These are phyloP conservation scores for Hylomyscus alleni DNA, from an alignment of 2,797 vertebrate genomes.

Conservation along the genomic window DNA sequence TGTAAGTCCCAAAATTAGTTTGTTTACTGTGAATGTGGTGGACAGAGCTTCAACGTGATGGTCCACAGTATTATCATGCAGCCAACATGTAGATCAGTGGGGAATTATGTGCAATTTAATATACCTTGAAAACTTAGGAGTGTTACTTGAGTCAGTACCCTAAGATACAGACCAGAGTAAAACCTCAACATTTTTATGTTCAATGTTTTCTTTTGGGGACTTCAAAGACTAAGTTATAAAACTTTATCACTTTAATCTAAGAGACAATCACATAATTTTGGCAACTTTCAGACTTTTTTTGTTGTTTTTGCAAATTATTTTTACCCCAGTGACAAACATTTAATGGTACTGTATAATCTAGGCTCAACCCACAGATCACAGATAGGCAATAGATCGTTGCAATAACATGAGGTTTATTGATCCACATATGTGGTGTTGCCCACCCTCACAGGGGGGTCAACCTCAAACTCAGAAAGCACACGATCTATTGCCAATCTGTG, in stretches of 20 bases:
- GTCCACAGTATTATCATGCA: slow-evolving; percentile 70
- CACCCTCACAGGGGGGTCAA: no score
- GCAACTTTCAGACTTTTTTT: slow-evolving; percentile 29
- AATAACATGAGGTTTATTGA: no score
- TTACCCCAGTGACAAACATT: slow-evolving; percentile 38
- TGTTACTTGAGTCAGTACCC: slow-evolving; percentile 9
- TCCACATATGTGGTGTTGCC: no score
- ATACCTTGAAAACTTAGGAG: slow-evolving; percentile 33
- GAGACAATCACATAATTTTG: slow-evolving; percentile 22
- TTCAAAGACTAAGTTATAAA: slow-evolving; percentile 9
- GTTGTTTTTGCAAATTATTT: slow-evolving; percentile 61
- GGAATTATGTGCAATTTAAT: neutral
- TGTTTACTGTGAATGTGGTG: slow-evolving; percentile 53
- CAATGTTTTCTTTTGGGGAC: slow-evolving; percentile 57
- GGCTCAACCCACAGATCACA: no score
- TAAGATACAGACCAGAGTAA: slow-evolving; percentile 51
- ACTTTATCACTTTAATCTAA: slow-evolving; percentile 20
- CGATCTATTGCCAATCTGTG: no score
- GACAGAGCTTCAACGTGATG: neutral
- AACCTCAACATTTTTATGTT: slow-evolving; percentile 42
- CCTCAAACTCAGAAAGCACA: no score
- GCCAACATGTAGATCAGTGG: neutral
- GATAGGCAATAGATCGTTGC: no score
- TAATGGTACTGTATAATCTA: neutral
- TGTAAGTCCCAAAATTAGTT: slow-evolving; percentile 23